These are phyloP conservation scores for Drosophila dunni DNA, from an alignment of 1,140 invertebrate species.

Conservation along the genomic window DNA sequence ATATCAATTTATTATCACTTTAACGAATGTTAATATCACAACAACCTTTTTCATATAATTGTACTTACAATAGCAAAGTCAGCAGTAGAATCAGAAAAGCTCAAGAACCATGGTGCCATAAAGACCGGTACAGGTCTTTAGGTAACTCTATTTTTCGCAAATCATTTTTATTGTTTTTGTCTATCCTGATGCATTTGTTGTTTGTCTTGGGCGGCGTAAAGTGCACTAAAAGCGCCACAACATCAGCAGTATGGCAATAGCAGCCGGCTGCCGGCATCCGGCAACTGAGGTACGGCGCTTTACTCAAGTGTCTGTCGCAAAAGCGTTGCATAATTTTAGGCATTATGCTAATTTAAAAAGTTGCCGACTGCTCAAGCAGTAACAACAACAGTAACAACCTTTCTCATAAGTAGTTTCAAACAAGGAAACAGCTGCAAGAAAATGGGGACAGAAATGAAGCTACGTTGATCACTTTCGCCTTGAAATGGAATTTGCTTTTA, in stretches of 20 bases:
- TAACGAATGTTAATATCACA: too few species aligned
- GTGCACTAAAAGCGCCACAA: slow-evolving; percentile 70
- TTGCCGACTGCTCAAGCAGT: slow-evolving; percentile 58
- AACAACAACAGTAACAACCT: slow-evolving; percentile 33
- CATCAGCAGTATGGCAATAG: slow-evolving; percentile 18
- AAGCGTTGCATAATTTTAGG: slow-evolving; percentile 76
- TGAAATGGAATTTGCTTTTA: slow-evolving; percentile 69
- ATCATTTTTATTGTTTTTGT: slow-evolving; percentile 12
- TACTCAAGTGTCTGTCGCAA: slow-evolving; percentile 41
- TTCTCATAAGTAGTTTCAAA: slow-evolving; percentile 64
- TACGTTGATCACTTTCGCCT: slow-evolving; percentile 71
- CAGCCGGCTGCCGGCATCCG: slow-evolving; percentile 19
- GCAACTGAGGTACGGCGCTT: not conserved
- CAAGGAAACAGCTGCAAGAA: slow-evolving; percentile 36
- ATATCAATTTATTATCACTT: too few species aligned
- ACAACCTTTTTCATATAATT: too few species aligned
- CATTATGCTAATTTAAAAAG: slow-evolving; percentile 80
- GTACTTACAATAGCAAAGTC: too few species aligned
- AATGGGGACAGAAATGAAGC: slow-evolving; percentile 27
- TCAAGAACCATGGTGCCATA: slow-evolving; percentile 48
- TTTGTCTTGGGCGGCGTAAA: slow-evolving; percentile 59
- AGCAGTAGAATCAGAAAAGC: slow-evolving; percentile 47
- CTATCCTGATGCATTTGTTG: slow-evolving; percentile 38
- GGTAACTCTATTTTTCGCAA: too few species aligned
- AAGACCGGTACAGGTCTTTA: slow-evolving; percentile 6